Evolutionary conservation across 2,888 invertebrate species (phyloP).

Genomic region (Imbricaverruca yamaguchii): DNA sequence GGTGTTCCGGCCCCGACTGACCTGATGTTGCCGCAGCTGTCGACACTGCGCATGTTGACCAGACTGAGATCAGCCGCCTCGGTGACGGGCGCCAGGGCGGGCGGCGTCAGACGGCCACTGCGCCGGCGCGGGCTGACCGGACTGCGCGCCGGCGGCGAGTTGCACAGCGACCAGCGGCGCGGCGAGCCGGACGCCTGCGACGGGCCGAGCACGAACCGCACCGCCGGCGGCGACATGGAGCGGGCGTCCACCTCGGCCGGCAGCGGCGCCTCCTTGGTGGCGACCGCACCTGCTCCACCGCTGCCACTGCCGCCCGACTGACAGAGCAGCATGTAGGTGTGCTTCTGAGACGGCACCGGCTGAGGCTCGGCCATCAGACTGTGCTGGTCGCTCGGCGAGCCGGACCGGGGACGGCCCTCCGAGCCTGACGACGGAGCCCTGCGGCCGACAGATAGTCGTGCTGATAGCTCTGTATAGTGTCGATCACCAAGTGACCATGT

Average conservation of each 20-base stretch:
- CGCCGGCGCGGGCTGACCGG: constrained; percentile 19
- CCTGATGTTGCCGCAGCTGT: constrained; percentile 19
- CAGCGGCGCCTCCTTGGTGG: constrained; percentile 20
- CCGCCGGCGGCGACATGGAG: constrained; percentile 33
- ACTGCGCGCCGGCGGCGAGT: constrained; percentile 4
- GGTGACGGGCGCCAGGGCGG: constrained; percentile 13
- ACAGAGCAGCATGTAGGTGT: constrained; percentile 46
- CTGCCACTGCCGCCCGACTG: constrained; percentile 27
- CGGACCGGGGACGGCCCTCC: constrained; percentile 2
- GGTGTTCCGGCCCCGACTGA: not conserved
- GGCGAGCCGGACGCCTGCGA: constrained; percentile 40
- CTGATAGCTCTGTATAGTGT: too few relatives aligned
- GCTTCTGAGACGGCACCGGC: constrained; percentile 61
- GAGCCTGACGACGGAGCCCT: not conserved
- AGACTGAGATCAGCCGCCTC: constrained; percentile 1
- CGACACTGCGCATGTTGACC: constrained; percentile 16
- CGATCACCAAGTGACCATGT: too few relatives aligned
- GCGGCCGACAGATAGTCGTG: not conserved
- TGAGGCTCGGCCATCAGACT: constrained; percentile 55
- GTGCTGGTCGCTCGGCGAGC: constrained; percentile 10
- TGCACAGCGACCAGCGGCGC: constrained; percentile 31
- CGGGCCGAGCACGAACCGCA: constrained; percentile 40
- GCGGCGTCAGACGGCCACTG: constrained; percentile 21
- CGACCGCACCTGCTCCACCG: not conserved
- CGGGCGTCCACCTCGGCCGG: constrained; percentile 28